Conservation (phyloP, 64 coral and sea anemone species). For the Actinia equina region DNA sequence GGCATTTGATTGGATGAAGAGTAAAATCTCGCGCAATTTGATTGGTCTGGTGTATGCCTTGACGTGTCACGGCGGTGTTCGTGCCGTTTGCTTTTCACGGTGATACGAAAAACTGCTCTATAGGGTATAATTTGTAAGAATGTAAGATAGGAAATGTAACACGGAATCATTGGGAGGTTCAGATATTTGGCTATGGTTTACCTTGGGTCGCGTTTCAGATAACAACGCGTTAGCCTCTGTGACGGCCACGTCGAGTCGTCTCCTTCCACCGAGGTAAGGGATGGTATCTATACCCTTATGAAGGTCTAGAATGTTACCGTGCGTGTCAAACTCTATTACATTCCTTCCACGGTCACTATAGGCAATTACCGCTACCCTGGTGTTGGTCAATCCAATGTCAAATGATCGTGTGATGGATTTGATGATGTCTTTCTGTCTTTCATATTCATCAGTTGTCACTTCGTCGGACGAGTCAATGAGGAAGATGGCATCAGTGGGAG, state of each 20-base stretch:
- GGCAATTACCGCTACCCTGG: slow-evolving; percentile 40
- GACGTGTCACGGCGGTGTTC: too few species aligned
- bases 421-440: slow-evolving; percentile 67
- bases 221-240: slow-evolving; percentile 30
- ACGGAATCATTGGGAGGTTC: too few species aligned
- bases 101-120: too few species aligned
- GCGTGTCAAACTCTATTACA: slow-evolving; percentile 32
- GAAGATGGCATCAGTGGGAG: slow-evolving; percentile 60
- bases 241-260: slow-evolving; percentile 32
- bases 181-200: neutral
- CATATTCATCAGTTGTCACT: slow-evolving; percentile 31
- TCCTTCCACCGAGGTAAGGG: slow-evolving; percentile 15
- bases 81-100: too few species aligned
- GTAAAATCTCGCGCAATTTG: too few species aligned
- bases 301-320: slow-evolving; percentile 15
- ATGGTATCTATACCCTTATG: slow-evolving; percentile 32
- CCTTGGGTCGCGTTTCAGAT: slow-evolving; percentile 7
- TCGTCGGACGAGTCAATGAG: slow-evolving; percentile 67
- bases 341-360: slow-evolving; percentile 30
- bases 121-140: too few species aligned
- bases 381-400: slow-evolving; percentile 35
- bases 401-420: slow-evolving; percentile 56
- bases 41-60: too few species aligned
- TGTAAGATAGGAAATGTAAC: too few species aligned
- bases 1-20: too few species aligned